These are phyloP conservation scores for Spea hammondii DNA, from an alignment of 2,797 vertebrate species.

Conservation along the genomic window DNA sequence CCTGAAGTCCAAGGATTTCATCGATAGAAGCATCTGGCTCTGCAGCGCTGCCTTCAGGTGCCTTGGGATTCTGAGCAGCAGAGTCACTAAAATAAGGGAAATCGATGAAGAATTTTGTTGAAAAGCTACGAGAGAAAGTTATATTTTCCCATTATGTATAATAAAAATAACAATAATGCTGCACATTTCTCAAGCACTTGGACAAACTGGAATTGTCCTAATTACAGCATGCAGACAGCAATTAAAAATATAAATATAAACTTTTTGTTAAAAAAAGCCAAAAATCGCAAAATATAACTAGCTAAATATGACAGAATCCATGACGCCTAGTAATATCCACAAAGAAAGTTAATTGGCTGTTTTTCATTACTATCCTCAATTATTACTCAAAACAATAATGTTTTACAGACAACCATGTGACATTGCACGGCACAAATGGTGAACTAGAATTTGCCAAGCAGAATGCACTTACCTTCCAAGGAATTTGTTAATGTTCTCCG, in stretches of 20 bases:
- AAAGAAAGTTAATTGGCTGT: no score
- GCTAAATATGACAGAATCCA: background rate
- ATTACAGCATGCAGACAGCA: background rate
- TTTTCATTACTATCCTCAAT: no score
- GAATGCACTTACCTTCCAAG: conserved; percentile 78
- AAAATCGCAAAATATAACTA: background rate
- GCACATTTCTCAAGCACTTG: no score
- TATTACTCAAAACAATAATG: no score
- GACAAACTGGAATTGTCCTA: background rate
- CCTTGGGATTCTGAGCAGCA: conserved; percentile 76
- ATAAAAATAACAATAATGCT: no score
- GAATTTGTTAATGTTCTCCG: conserved; percentile 98
- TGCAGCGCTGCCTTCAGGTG: conserved; percentile 69
- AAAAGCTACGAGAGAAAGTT: no score
- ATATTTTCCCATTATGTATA: no score
- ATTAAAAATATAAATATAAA: background rate
- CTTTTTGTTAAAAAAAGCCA: background rate
- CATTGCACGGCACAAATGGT: no score
- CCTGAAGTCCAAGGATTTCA: conserved; percentile 95
- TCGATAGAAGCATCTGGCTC: conserved; percentile 92
- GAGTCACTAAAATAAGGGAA: conserved; percentile 23
- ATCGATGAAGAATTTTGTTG: no score
- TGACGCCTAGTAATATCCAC: background rate
- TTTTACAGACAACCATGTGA: no score
- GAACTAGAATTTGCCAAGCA: no score